These are phyloP conservation scores for Diphyllodes magnificus DNA, from an alignment of 2,113 vertebrate species.

Conservation along the genomic window DNA sequence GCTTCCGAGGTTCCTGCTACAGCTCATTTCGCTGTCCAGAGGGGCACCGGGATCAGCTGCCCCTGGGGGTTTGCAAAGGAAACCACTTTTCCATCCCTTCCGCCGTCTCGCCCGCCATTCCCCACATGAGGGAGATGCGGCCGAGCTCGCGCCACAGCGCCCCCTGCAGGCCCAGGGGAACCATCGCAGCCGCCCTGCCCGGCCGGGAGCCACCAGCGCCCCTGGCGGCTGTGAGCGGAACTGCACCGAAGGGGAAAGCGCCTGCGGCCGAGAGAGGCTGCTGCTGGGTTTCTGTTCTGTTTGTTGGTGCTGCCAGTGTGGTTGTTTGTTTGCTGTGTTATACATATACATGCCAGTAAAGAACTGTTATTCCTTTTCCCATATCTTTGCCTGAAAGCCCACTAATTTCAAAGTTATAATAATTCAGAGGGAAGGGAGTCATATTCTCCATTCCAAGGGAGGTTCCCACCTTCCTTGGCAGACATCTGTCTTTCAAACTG, in stretches of 20 bases:
- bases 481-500: not conserved
- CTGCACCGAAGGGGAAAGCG: not conserved
- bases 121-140: not conserved
- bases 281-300: fast-evolving
- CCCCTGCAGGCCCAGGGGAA: not conserved
- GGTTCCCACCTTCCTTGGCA: not conserved
- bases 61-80: not conserved
- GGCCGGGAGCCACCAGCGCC: not conserved
- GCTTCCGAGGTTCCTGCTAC: not conserved
- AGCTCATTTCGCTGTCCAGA: not conserved
- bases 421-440: not conserved
- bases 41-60: not conserved
- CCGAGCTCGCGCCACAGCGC: not conserved
- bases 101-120: too few relatives aligned
- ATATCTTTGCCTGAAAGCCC: not conserved
- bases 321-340: not conserved
- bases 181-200: not conserved
- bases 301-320: not conserved
- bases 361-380: not conserved
- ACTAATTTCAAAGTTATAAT: not conserved
- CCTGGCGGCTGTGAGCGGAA: not conserved
- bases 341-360: not conserved
- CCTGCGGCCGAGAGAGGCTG: too few relatives aligned
- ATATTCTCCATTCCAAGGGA: not conserved
- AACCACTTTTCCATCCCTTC: not conserved